Percentiles rank a stretch among this genome's conserved stretches.
Conservation (phyloP, 2,113 vertebrate species). For the Notiomystis cincta region DNA sequence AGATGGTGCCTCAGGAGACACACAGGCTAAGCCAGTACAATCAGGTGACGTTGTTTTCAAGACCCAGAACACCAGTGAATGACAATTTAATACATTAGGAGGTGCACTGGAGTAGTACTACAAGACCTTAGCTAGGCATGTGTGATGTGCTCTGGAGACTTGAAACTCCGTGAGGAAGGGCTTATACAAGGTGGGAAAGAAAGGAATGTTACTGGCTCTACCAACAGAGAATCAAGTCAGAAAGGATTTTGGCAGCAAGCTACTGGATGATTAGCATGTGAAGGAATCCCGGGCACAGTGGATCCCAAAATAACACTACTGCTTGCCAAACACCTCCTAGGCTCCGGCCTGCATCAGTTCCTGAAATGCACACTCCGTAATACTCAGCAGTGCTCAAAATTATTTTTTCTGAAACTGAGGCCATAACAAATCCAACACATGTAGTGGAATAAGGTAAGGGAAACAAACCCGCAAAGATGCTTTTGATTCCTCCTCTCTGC, state of each 20-base stretch:
- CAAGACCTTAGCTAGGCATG: neutral
- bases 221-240: neutral
- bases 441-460: neutral
- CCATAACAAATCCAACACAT: neutral
- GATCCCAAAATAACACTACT: neutral
- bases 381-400: neutral
- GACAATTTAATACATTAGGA: constrained; percentile 11
- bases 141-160: neutral
- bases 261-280: neutral
- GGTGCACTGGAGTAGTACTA: neutral
- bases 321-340: neutral
- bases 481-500: neutral
- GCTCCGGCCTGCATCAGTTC: neutral
- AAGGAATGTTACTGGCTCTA: neutral
- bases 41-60: constrained; percentile 31
- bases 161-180: neutral
- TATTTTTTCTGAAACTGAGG: neutral
- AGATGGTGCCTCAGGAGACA: neutral
- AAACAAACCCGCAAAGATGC: neutral
- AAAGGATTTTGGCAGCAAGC: neutral
- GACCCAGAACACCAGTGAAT: constrained; percentile 49
- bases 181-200: neutral
- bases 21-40: neutral
- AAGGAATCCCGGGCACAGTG: neutral
- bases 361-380: neutral